Evolutionary conservation across 2,113 vertebrate species (phyloP).

Genomic region (Haemorhous mexicanus): DNA sequence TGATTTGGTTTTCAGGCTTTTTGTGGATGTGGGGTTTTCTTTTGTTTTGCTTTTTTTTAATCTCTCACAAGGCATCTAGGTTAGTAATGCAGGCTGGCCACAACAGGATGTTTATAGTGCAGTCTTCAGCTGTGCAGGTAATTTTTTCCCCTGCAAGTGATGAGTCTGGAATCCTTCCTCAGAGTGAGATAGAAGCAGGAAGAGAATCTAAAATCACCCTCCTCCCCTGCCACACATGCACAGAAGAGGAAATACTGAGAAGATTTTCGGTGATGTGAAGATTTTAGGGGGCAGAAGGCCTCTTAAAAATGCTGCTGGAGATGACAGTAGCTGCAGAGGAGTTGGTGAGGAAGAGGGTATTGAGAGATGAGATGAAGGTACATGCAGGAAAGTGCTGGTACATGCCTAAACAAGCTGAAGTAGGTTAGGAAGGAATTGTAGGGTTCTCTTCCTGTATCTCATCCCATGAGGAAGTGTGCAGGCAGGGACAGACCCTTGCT

Average conservation of each 20-base stretch:
- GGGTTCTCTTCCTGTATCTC: background rate
- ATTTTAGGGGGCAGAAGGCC: background rate
- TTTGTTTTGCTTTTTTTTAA: background rate
- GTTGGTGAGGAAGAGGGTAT: background rate
- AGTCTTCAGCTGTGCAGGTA: background rate
- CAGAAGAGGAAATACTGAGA: background rate
- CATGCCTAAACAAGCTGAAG: background rate
- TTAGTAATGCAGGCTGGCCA: background rate
- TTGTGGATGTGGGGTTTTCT: background rate
- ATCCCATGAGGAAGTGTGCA: background rate
- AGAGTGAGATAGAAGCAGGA: background rate
- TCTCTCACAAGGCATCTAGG: background rate
- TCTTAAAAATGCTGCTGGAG: background rate
- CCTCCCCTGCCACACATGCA: background rate
- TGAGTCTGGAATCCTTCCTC: background rate
- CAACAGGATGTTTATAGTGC: background rate
- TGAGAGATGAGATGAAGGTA: background rate
- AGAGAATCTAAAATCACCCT: background rate
- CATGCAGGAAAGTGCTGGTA: background rate
- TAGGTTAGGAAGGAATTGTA: background rate
- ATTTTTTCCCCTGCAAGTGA: background rate
- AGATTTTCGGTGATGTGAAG: background rate
- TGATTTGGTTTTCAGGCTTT: background rate
- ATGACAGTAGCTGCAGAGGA: background rate
- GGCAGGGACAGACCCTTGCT: background rate